phyloP scores from a whole-genome alignment of 2,797 vertebrate species.

The Brotula barbata region DNA sequence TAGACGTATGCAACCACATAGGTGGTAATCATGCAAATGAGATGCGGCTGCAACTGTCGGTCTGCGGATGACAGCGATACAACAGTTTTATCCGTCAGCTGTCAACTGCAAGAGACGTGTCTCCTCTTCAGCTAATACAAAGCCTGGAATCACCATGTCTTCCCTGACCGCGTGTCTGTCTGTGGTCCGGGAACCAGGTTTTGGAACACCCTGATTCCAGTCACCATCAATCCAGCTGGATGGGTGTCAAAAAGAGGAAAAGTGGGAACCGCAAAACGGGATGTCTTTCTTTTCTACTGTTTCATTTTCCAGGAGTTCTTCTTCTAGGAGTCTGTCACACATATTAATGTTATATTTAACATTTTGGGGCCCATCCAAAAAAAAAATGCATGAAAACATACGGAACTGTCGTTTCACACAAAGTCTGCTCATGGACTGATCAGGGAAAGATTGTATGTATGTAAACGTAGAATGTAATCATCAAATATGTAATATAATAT shows the following conservation, averaged over 20 bases:
- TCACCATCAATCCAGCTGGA: background rate
- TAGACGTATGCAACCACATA: no score
- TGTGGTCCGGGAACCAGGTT: background rate
- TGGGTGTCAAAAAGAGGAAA: constrained; percentile 19
- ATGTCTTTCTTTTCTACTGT: constrained; percentile 10
- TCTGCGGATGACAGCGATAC: background rate
- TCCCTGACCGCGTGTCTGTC: constrained; percentile 8
- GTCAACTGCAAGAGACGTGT: background rate
- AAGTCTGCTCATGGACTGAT: background rate
- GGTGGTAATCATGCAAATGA: no score
- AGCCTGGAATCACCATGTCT: constrained; percentile 3
- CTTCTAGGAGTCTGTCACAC: constrained; percentile 31
- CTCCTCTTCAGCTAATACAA: constrained; percentile 12
- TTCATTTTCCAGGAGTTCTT: constrained; percentile 26
- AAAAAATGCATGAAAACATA: constrained; percentile 26
- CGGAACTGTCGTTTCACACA: no score
- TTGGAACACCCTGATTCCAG: constrained; percentile 4
- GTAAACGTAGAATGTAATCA: no score
- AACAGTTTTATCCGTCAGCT: constrained; percentile 1
- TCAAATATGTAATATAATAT: no score
- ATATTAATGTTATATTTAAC: constrained; percentile 33
- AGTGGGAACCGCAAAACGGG: constrained; percentile 16
- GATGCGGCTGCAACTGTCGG: no score
- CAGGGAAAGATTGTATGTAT: no score
- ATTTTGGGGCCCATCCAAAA: constrained; percentile 29